A percentile compares a stretch with the other conserved stretches of the same genome.
These are phyloP conservation scores for Nothocercus nigrocapillus DNA, from an alignment of 2,113 vertebrate genomes.

Conservation along the genomic window DNA sequence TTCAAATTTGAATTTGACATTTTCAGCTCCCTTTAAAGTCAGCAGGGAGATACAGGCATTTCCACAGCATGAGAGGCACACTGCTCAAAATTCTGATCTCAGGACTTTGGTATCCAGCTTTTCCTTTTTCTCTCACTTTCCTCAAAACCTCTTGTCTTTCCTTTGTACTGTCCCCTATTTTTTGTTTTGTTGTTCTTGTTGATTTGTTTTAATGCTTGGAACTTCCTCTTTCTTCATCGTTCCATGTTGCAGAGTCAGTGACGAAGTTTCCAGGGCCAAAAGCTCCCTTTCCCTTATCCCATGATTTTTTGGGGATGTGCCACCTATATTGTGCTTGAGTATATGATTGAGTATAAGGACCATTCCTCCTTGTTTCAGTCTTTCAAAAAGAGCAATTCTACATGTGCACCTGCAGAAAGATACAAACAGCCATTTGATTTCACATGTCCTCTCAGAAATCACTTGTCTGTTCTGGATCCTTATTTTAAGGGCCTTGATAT, in stretches of 20 bases:
- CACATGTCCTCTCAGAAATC: not conserved
- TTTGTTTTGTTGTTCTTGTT: fast-evolving
- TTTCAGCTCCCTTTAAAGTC: not conserved
- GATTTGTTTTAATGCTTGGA: not conserved
- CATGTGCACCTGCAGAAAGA: not conserved
- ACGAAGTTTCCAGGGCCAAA: not conserved
- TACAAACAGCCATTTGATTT: not conserved
- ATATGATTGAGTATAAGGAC: not conserved
- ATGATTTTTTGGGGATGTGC: not conserved
- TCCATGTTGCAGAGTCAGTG: not conserved
- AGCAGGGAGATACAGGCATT: not conserved
- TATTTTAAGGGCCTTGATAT: fast-evolving
- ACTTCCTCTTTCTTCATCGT: not conserved
- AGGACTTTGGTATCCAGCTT: not conserved
- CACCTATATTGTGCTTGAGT: too few relatives aligned
- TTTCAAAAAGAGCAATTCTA: not conserved
- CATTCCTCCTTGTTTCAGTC: not conserved
- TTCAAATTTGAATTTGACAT: not conserved
- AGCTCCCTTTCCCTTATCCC: fast-evolving
- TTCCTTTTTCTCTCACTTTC: not conserved
- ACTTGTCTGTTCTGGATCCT: fast-evolving
- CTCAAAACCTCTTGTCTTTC: not conserved
- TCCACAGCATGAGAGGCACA: not conserved
- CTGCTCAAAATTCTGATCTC: not conserved
- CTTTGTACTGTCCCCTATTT: fast-evolving